Percentiles rank a stretch among this genome's conserved stretches.
These are phyloP conservation scores for Dryoscopus gambensis DNA, from an alignment of 2,113 vertebrate genomes.

Conservation along the genomic window DNA sequence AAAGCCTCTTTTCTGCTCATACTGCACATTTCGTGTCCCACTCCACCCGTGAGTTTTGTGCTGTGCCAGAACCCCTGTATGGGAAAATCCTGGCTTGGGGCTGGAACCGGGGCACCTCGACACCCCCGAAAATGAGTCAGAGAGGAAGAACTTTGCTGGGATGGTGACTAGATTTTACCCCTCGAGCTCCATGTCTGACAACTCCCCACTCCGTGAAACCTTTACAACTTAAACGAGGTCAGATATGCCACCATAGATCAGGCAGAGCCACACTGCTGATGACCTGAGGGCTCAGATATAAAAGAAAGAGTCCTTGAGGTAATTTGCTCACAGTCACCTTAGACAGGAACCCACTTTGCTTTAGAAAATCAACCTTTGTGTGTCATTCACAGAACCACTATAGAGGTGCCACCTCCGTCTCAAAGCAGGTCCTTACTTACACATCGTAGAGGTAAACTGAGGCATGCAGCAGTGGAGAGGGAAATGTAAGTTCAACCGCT, in stretches of 20 bases:
- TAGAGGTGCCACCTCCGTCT: not conserved
- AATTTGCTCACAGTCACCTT: not conserved
- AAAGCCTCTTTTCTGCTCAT: conserved; percentile 17
- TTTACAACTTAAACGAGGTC: not conserved
- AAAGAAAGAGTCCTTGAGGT: not conserved
- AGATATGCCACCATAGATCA: not conserved
- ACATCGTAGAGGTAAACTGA: not conserved
- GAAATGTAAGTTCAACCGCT: rapidly evolving
- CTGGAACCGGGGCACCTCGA: not conserved
- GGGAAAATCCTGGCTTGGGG: not conserved
- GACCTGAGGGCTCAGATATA: not conserved
- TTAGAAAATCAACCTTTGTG: not conserved
- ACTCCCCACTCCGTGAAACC: not conserved
- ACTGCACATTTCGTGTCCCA: not conserved
- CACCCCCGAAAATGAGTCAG: not conserved
- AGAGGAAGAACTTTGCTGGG: not conserved
- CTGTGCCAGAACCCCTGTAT: not conserved
- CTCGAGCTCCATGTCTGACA: not conserved
- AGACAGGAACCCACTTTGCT: not conserved
- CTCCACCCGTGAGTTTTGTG: not conserved
- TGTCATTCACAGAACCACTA: not conserved
- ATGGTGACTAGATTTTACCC: not conserved
- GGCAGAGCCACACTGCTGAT: not conserved
- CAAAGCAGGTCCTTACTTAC: not conserved
- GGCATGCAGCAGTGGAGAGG: not conserved